Evolutionary conservation across 1,140 invertebrate genomes (phyloP), one percentile per base, ranked within the genome.

Genomic region (Orchesella cincta): DNA sequence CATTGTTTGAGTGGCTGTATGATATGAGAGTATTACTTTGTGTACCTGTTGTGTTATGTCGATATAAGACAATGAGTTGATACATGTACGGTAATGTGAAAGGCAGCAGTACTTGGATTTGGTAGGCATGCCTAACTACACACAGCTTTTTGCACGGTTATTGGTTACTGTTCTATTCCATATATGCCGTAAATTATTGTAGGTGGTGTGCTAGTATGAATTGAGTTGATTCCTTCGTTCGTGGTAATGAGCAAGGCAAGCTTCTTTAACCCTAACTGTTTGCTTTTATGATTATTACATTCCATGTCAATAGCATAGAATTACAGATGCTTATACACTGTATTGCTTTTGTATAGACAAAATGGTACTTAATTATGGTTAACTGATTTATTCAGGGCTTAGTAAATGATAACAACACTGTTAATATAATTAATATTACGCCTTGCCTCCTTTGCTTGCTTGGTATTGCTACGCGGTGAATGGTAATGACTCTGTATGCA

Each of bases 221-320:
- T n/a, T n/a, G n/a, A n/a, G n/a, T n/a, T n/a, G n/a, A n/a, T n/a
- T 26, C 3, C n/a, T 14, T 57, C 26, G 14, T 67, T 67, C 62
- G 62, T 67, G 28, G 62, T 67, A 67, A 67, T 67, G 62, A 67
- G 8, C 62, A 67, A 67, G 62, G 62, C 33, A 16, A 67, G 62
- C 62, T 33, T 31, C 26, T 67, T 33, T 14, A 29, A 67, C 12
- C 62, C 62, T 67, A 57, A 23, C 52, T 14, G 52, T 14, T 57
- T 57, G 23, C 23, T 57, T 23, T 18, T 23, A 14, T 26, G 29
- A 67, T 14, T 12, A 31, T 31, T 31, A 12, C 26, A 31, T 31
- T 67, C 26, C 31, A 33, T 67, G 1, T 31, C 26, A 14, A 29
- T 67, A 3, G 62, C 52, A 67, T n/a, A 16, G 5, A 29, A 8